Evolutionary conservation across 2,888 invertebrate species (phyloP).

Genomic region (Apamea anceps): DNA sequence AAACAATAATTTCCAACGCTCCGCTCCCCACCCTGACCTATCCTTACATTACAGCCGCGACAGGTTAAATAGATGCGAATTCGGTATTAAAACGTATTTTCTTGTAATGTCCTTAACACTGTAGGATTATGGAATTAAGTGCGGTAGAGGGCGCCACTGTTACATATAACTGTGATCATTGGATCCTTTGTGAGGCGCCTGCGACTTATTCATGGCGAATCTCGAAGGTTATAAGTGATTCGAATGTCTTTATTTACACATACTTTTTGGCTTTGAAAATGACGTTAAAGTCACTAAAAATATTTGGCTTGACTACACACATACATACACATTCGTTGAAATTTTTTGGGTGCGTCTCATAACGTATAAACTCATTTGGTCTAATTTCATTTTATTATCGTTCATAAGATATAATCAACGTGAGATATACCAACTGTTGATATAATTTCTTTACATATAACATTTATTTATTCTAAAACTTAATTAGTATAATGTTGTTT

Average conservation of each 20-base stretch:
- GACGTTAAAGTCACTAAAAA: background rate
- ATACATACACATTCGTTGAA: background rate
- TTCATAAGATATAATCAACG: too few species aligned
- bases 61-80: slow-evolving; percentile 71
- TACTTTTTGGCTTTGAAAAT: background rate
- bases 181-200: slow-evolving; percentile 13
- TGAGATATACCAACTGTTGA: too few species aligned
- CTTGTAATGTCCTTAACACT: slow-evolving; percentile 64
- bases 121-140: slow-evolving; percentile 59
- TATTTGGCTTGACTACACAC: background rate
- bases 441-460: too few species aligned
- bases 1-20: slow-evolving; percentile 16
- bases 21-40: slow-evolving; percentile 15
- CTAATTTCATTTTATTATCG: too few species aligned
- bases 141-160: slow-evolving; percentile 40
- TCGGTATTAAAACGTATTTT: slow-evolving; percentile 70
- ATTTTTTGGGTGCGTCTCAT: too few species aligned
- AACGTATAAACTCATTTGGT: too few species aligned
- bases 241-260: background rate
- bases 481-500: too few species aligned
- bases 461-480: too few species aligned
- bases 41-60: slow-evolving; percentile 57
- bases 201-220: slow-evolving; percentile 36
- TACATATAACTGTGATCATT: slow-evolving; percentile 39
- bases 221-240: background rate